These are phyloP conservation scores for Torymus tubicola DNA, from an alignment of 2,888 invertebrate species.

Conservation along the genomic window DNA sequence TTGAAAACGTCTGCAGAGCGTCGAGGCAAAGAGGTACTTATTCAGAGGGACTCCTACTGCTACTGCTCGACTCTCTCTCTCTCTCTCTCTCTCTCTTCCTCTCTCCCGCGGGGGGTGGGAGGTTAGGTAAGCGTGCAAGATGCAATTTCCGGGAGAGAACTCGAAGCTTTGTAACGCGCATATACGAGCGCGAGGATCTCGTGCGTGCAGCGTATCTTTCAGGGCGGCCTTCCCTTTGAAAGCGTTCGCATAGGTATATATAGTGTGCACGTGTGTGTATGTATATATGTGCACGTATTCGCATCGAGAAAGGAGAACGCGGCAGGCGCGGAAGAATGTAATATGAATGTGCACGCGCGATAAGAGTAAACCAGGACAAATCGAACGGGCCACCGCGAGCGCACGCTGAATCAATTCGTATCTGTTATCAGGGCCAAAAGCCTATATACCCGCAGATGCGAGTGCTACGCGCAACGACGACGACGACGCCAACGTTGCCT, in stretches of 20 bases:
- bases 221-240: conserved; percentile 33
- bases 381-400: conserved; percentile 55
- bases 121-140: conserved; percentile 57
- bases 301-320: too few species aligned
- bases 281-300: too few species aligned
- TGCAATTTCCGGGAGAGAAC: conserved; percentile 58
- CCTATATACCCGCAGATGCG: conserved; percentile 9
- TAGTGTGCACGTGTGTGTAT: too few species aligned
- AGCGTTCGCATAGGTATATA: conserved; percentile 31
- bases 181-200: conserved; percentile 24
- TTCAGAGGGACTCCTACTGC: conserved; percentile 24
- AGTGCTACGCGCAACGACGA: conserved; percentile 41
- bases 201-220: conserved; percentile 57
- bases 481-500: too few species aligned
- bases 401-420: conserved; percentile 67
- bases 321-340: conserved; percentile 20
- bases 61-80: too few species aligned
- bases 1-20: conserved; percentile 29
- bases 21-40: conserved; percentile 24
- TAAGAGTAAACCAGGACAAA: conserved; percentile 62
- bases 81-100: too few species aligned
- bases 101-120: too few species aligned
- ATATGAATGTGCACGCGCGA: conserved; percentile 55
- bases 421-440: conserved; percentile 65
- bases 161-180: conserved; percentile 37